Percentiles rank a stretch among this genome's conserved stretches.
These are phyloP conservation scores for Callaeas wilsoni DNA, from an alignment of 2,113 vertebrate genomes.

Conservation along the genomic window DNA sequence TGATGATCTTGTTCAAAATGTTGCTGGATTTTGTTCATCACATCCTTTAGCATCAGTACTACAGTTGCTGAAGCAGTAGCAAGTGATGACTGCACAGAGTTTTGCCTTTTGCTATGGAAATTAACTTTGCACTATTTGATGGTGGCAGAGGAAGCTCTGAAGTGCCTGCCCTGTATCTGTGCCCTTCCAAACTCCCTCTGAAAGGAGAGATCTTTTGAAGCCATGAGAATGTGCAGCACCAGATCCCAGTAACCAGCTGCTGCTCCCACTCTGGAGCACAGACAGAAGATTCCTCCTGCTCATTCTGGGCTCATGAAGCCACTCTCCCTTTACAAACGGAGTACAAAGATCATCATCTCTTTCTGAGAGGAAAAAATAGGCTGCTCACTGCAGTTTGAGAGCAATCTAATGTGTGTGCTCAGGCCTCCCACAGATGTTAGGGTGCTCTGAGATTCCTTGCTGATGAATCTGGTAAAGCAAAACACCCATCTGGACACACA, in stretches of 20 bases:
- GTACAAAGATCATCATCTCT: not conserved
- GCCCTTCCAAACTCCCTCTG: not conserved
- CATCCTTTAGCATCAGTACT: not conserved
- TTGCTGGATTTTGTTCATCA: not conserved
- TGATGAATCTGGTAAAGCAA: slow-evolving; percentile 56
- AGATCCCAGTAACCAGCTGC: not conserved
- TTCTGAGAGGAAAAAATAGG: not conserved
- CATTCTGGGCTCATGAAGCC: not conserved
- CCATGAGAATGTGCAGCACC: not conserved
- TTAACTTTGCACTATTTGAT: not conserved
- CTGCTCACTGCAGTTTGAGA: not conserved
- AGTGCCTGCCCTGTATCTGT: not conserved
- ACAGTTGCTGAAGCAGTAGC: not conserved
- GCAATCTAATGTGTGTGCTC: not conserved
- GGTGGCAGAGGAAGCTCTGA: not conserved
- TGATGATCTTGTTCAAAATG: not conserved
- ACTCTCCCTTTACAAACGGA: not conserved
- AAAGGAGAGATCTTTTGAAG: not conserved
- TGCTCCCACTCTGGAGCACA: not conserved
- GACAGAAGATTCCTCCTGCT: not conserved
- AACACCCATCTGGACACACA: slow-evolving; percentile 50
- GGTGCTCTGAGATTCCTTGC: not conserved
- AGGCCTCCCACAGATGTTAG: slow-evolving; percentile 31
- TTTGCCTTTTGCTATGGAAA: not conserved
- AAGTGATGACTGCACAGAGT: not conserved